phyloP scores from a whole-genome alignment of 2,113 vertebrate species.

The Bubo blakistoni region DNA sequence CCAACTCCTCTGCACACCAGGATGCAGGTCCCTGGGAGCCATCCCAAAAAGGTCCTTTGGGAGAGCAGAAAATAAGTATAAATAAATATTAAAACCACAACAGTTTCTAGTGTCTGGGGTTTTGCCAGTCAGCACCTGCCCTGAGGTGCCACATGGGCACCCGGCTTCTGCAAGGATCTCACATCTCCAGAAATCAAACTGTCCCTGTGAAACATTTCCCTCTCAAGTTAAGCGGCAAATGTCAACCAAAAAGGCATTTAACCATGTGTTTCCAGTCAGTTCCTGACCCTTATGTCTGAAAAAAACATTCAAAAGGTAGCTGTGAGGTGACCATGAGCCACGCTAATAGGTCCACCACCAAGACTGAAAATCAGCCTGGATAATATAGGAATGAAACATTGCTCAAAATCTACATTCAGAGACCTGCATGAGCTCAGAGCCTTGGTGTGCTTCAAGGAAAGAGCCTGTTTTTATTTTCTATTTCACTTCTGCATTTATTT shows the following conservation, averaged over 20 bases:
- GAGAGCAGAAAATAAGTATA: neutral
- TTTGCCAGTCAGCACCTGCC: neutral
- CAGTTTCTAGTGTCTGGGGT: neutral
- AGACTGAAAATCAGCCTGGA: neutral
- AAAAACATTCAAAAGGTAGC: neutral
- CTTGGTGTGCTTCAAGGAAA: neutral
- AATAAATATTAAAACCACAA: neutral
- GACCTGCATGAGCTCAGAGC: neutral
- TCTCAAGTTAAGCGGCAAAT: neutral
- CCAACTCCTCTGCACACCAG: accelerated
- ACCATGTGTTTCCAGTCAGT: neutral
- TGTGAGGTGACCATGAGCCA: neutral
- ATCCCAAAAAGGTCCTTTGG: neutral
- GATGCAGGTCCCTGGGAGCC: accelerated
- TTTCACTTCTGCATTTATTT: neutral
- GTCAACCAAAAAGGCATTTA: neutral
- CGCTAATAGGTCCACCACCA: neutral
- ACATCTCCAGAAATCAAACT: neutral
- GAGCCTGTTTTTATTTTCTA: neutral
- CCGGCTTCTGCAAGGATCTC: accelerated
- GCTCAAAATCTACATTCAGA: neutral
- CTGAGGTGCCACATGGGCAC: neutral
- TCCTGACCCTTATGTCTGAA: neutral
- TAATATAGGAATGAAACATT: neutral
- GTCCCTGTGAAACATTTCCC: neutral